Percentiles rank a stretch among this genome's conserved stretches.
These are phyloP conservation scores for Ennomos fuscantarius DNA, from an alignment of 2,888 invertebrate species.

Conservation along the genomic window DNA sequence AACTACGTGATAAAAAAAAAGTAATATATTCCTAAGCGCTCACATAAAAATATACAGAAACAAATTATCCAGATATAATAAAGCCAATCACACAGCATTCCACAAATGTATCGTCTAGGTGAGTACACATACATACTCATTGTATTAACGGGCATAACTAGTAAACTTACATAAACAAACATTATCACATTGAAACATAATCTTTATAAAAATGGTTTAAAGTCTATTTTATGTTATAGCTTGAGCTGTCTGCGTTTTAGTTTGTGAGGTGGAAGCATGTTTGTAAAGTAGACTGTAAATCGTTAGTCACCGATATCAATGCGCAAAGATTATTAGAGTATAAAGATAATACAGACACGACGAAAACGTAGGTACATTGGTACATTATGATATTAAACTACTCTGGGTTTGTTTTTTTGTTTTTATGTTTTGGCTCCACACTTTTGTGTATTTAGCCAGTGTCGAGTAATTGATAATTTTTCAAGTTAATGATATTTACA, in stretches of 20 bases:
- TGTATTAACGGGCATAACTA: constrained; percentile 20
- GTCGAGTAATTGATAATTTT: too few relatives aligned
- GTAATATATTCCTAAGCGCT: neutral
- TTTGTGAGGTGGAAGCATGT: constrained; percentile 53
- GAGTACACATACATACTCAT: constrained; percentile 25
- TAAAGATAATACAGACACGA: constrained; percentile 1
- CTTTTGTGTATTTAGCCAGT: too few relatives aligned
- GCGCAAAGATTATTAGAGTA: constrained; percentile 56
- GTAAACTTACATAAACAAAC: constrained; percentile 16
- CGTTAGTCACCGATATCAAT: constrained; percentile 70
- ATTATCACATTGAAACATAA: neutral
- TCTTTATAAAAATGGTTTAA: neutral
- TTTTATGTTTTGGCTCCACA: too few relatives aligned
- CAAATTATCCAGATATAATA: constrained; percentile 9
- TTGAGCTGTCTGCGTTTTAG: constrained; percentile 18
- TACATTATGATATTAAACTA: neutral
- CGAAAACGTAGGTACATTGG: neutral
- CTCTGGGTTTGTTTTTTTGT: too few relatives aligned
- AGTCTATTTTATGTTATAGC: neutral
- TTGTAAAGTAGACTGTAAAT: constrained; percentile 59
- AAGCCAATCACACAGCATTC: constrained; percentile 24
- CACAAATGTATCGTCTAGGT: constrained; percentile 16
- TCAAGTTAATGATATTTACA: too few relatives aligned
- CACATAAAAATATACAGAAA: constrained; percentile 8
- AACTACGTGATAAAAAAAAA: too few relatives aligned